Evolutionary conservation across 2,888 invertebrate species (phyloP).

Genomic region (Tiliacea citrago): DNA sequence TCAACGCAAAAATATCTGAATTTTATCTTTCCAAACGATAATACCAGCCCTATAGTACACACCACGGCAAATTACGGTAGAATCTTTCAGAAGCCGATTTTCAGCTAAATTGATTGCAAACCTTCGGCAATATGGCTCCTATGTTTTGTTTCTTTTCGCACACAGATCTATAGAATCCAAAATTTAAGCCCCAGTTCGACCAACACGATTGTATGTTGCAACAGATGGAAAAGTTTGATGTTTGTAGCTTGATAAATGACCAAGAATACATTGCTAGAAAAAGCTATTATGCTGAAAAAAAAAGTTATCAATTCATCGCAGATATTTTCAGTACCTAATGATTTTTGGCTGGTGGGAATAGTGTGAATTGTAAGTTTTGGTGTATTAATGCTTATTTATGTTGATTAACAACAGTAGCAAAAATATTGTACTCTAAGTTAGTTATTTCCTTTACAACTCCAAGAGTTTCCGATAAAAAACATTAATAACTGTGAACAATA

Average conservation of each 20-base stretch:
- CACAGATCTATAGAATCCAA: neutral
- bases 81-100: slow-evolving; percentile 58
- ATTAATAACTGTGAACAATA: slow-evolving; percentile 4
- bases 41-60: slow-evolving; percentile 47
- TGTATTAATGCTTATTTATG: too few relatives aligned
- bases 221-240: neutral
- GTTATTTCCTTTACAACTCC: slow-evolving; percentile 29
- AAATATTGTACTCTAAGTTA: neutral
- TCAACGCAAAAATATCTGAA: too few relatives aligned
- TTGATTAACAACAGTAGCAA: neutral
- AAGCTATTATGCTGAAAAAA: neutral
- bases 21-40: neutral
- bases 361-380: too few relatives aligned
- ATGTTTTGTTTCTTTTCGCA: slow-evolving; percentile 38
- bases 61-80: slow-evolving; percentile 59
- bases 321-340: neutral
- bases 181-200: neutral
- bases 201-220: neutral
- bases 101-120: slow-evolving; percentile 61
- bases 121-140: slow-evolving; percentile 47
- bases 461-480: slow-evolving; percentile 26
- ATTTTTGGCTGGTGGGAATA: neutral
- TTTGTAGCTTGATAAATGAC: slow-evolving; percentile 3
- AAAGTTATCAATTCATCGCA: neutral
- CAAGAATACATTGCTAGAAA: neutral